These are phyloP conservation scores for Bombylius discolor DNA, from an alignment of 2,888 invertebrate genomes.

Conservation along the genomic window DNA sequence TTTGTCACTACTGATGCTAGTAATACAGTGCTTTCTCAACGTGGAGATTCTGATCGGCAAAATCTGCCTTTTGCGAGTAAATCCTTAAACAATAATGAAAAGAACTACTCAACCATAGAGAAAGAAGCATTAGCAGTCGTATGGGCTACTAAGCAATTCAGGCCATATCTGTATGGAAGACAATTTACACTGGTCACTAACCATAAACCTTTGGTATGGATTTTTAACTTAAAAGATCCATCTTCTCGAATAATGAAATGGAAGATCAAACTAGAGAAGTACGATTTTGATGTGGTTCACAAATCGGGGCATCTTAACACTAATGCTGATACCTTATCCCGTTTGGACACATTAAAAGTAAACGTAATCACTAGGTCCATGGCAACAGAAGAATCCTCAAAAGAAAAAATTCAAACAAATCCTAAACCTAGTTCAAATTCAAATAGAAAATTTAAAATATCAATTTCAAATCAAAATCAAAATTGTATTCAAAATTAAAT, in stretches of 20 bases:
- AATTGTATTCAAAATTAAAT: too few species aligned
- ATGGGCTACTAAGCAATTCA: conserved; percentile 16
- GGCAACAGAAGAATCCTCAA: too few species aligned
- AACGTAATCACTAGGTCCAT: too few species aligned
- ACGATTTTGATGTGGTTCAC: conserved; percentile 18
- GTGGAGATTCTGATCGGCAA: neutral
- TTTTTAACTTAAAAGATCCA: conserved; percentile 17
- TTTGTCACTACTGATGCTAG: neutral
- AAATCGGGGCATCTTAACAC: conserved; percentile 15
- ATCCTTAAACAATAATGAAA: conserved; percentile 17
- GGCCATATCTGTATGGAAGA: conserved; percentile 19
- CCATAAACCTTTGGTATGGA: conserved; percentile 20
- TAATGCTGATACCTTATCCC: conserved; percentile 12
- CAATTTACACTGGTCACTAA: conserved; percentile 20
- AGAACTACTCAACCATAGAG: conserved; percentile 18
- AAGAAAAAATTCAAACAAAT: too few species aligned
- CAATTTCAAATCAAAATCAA: too few species aligned
- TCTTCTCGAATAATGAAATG: conserved; percentile 18
- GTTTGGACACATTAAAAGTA: neutral
- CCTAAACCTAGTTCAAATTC: too few species aligned
- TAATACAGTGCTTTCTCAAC: neutral
- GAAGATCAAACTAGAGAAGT: conserved; percentile 21
- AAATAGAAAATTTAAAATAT: too few species aligned
- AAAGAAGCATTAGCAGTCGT: conserved; percentile 16
- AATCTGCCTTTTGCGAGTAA: conserved; percentile 18